Conservation (phyloP, 2,113 vertebrate genomes). For the Crotalus viridis region DNA sequence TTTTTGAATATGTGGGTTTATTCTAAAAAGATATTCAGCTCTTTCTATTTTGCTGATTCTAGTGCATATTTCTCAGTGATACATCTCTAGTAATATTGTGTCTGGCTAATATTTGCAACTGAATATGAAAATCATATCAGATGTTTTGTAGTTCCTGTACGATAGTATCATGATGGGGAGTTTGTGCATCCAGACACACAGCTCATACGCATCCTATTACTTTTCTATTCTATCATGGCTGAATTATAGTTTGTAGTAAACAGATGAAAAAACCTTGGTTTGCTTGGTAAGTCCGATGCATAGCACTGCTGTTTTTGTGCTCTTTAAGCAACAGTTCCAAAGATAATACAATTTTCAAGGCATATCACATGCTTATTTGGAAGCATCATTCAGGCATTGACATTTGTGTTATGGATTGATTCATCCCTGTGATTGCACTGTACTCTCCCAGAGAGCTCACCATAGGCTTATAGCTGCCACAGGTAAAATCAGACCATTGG, state of each 20-base stretch:
- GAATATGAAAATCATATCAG: background rate
- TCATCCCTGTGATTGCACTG: background rate
- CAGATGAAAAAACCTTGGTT: background rate
- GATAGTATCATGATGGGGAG: background rate
- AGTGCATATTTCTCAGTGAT: background rate
- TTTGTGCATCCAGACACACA: background rate
- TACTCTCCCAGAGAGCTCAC: background rate
- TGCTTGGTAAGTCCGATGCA: background rate
- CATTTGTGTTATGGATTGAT: background rate
- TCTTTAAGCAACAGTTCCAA: background rate
- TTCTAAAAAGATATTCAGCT: background rate
- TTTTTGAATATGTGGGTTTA: background rate
- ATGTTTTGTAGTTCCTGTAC: background rate
- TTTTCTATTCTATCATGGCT: background rate
- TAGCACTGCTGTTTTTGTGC: background rate
- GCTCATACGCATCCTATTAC: background rate
- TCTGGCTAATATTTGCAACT: background rate
- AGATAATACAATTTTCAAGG: background rate
- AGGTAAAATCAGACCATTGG: background rate
- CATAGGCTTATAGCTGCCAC: background rate
- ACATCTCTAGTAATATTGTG: background rate
- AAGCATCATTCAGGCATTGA: background rate
- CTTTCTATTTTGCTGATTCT: background rate
- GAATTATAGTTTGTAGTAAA: background rate
- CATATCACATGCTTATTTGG: background rate